Percentiles rank a stretch among this genome's conserved stretches.
These are phyloP conservation scores for Bombus pyrosoma DNA, from an alignment of 1,140 invertebrate genomes.

Conservation along the genomic window DNA sequence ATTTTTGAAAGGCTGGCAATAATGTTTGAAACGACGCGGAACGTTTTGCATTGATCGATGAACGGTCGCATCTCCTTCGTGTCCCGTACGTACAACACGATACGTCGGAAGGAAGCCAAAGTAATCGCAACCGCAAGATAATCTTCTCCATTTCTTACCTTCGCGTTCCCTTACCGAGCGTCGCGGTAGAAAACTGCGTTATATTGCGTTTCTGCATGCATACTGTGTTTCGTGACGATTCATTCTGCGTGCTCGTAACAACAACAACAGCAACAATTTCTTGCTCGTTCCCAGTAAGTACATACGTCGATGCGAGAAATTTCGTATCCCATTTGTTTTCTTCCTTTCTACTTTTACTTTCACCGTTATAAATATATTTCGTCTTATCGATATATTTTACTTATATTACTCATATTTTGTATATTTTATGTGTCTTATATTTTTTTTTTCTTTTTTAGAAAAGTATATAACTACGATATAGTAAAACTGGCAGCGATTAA, in stretches of 20 bases:
- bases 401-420: not conserved
- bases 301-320: not conserved
- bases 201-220: conserved; percentile 2
- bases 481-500: too few species aligned
- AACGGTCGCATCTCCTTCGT: conserved; percentile 52
- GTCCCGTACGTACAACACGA: conserved; percentile 73
- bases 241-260: not conserved
- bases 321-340: not conserved
- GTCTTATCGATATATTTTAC: not conserved
- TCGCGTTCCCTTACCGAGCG: conserved; percentile 56
- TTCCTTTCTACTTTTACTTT: not conserved
- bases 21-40: conserved; percentile 3
- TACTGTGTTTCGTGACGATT: conserved; percentile 48
- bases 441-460: too few species aligned
- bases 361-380: too few species aligned
- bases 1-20: conserved; percentile 9
- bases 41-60: conserved; percentile 44
- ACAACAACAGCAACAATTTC: not conserved
- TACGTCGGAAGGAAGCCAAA: conserved; percentile 80
- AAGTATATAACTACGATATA: too few species aligned
- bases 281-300: not conserved
- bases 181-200: conserved; percentile 26
- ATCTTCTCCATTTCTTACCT: conserved; percentile 76
- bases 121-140: conserved; percentile 80
- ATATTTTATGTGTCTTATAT: not conserved